A percentile compares a stretch with the other conserved stretches of the same genome.
Conservation (phyloP, 2,888 invertebrate species). For the Iphiclides podalirius region DNA sequence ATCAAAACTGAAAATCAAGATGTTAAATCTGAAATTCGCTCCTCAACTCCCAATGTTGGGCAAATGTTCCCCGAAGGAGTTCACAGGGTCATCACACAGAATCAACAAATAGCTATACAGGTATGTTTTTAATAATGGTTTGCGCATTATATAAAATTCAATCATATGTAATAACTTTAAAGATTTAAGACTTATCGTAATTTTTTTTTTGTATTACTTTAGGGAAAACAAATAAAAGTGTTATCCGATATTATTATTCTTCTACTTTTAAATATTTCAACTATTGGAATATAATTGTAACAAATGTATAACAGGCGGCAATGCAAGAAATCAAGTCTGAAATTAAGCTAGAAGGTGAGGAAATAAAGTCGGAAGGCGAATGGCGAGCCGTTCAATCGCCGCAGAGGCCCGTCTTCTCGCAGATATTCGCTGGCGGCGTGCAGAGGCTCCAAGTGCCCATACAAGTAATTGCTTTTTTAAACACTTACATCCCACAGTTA, state of each 20-base stretch:
- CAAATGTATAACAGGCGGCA: slow-evolving; percentile 45
- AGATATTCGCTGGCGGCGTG: slow-evolving; percentile 43
- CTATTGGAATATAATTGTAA: too few relatives aligned
- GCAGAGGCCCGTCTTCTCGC: slow-evolving; percentile 36
- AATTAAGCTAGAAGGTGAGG: slow-evolving; percentile 61
- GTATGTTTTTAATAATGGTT: too few relatives aligned
- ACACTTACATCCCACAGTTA: neutral
- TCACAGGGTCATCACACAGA: slow-evolving; percentile 56
- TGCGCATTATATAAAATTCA: too few relatives aligned
- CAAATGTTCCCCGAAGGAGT: slow-evolving; percentile 57
- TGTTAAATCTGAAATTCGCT: slow-evolving; percentile 44
- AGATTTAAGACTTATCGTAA: too few relatives aligned
- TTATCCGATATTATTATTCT: too few relatives aligned
- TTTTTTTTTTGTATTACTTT: too few relatives aligned
- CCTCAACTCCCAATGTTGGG: slow-evolving; percentile 32
- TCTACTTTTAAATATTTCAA: too few relatives aligned
- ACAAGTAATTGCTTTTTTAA: slow-evolving; percentile 39
- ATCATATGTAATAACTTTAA: too few relatives aligned
- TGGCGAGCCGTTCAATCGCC: slow-evolving; percentile 36
- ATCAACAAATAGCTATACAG: slow-evolving; percentile 63
- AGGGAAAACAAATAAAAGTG: too few relatives aligned
- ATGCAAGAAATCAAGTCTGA: slow-evolving; percentile 69
- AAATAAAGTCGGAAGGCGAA: slow-evolving; percentile 41
- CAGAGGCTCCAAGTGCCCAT: slow-evolving; percentile 49
- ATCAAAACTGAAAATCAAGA: slow-evolving; percentile 50